Evolutionary conservation across 2,113 vertebrate species (phyloP), one percentile per base, ranked within the genome.

Genomic region (Capreolus pygargus): DNA sequence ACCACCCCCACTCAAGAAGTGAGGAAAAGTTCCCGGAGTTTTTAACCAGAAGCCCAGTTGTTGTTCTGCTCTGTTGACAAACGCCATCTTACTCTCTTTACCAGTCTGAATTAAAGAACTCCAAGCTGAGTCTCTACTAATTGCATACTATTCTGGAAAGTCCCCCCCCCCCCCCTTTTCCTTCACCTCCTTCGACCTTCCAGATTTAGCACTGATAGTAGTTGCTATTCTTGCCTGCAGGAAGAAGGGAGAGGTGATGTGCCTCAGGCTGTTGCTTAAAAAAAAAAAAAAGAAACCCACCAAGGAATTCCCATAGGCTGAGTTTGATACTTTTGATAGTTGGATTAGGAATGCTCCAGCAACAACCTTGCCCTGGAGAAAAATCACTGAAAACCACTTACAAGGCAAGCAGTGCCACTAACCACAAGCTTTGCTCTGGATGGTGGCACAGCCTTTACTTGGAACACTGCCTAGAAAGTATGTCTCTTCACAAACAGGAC

Each of bases 321-420:
- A 47, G 27, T 70, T 6, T 52, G 79, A 58, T 28, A 57, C 27
- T 87, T 81, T 55, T 84, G 55, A 58, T 33, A 57, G 36, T 81
- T 85, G 36, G 55, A 90, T 89, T 74, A 92, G 90, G 36, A 95
- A 96, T 67, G 45, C 90, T 61, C 89, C n/a, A 89, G 70, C 30
- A 83, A 84, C 13, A 30, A 81, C 12, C 50, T 16, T 81, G 52
- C 76, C 50, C 33, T 54, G 6, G 50, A 74, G 33, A 52, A 92
- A 76, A 83, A 83, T 92, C 94, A 89, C 58, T 55, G 55, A 94
- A 85, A 94, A 91, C 43, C 43, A 55, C 39, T 23, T 50, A 15
- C 1, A 5, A 4, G 30, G 4, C 39, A 92, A 39, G 45, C 19
- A 89, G 16, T 43, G 47, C 36, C 79, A 87, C 39, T 25, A 64